Evolutionary conservation across 2,113 vertebrate species (phyloP), one percentile per base, ranked within the genome.

Genomic region (Thamnophis sirtalis): DNA sequence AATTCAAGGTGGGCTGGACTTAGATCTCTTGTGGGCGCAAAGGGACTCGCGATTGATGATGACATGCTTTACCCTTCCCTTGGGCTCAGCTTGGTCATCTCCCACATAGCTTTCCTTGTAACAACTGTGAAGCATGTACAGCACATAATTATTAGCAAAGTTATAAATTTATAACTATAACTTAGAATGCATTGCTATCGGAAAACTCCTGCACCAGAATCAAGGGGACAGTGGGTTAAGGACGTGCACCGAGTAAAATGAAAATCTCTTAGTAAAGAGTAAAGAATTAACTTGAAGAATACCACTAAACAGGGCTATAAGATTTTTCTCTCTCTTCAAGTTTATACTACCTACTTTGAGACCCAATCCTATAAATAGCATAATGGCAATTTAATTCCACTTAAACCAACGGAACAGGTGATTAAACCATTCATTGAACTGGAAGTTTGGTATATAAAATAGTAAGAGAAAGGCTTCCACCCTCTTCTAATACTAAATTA

Each of bases 91-190:
- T 68, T 68, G 63, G 63, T 68, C 63, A 68, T 33, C 63, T 33
- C 63, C 63, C 15, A 68, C 28, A 68, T 22, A 93, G 51, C 90
- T 94, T 95, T 94, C 53, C 93, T 84, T 93, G 93, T 53, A 95
- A 93, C n/a, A 95, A 94, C 63, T 93, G 86, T 89, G 80, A 95
- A 95, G 86, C 2, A 48, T 92, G 85, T 22, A 58, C 55, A 95
- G 85, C 84, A 91, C 3, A 63, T 89, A 89, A 50, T 60, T 19
- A 73, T 9, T 94, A 89, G 90, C 91, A 85, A 94, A 96, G 94
- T 88, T 88, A 94, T 1, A 51, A 94, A 96, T 93, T 9, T 56
- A 90, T 89, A 90, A 90, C 87, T 91, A 63, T 63, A 63, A n/a
- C 10, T 63, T 63, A 63, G 60, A 63, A 63, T 15, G 80, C 89